A percentile compares a stretch with the other conserved stretches of the same genome.
Conservation (phyloP, 2,797 vertebrate species). For the Pseudomugil tenellus region DNA sequence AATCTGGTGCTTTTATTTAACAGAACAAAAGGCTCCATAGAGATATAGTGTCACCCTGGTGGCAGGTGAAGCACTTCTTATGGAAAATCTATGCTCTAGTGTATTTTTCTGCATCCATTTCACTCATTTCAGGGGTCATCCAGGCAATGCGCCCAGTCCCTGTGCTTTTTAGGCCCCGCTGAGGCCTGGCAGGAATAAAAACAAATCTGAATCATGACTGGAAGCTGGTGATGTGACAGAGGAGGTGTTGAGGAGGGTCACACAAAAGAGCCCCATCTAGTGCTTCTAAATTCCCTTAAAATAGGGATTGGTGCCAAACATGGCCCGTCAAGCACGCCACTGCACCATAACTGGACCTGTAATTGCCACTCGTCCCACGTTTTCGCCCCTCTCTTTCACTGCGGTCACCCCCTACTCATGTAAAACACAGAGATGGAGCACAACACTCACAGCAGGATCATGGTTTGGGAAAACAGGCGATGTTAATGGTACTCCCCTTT, state of each 20-base stretch:
- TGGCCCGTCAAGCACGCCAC: constrained; percentile 53
- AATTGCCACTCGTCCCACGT: constrained; percentile 70
- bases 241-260: constrained; percentile 44
- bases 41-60: constrained; percentile 16
- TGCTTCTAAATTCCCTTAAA: constrained; percentile 77
- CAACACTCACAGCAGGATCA: constrained; percentile 31
- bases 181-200: constrained; percentile 68
- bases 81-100: constrained; percentile 35
- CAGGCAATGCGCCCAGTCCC: constrained; percentile 69
- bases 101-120: constrained; percentile 59
- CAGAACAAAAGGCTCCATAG: constrained; percentile 34
- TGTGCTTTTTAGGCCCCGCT: constrained; percentile 58
- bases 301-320: constrained; percentile 66
- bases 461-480: constrained; percentile 51
- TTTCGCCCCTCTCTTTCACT: constrained; percentile 18
- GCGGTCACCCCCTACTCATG: constrained; percentile 45
- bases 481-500: constrained; percentile 54
- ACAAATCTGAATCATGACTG: constrained; percentile 59
- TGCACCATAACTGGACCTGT: constrained; percentile 61
- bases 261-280: constrained; percentile 67
- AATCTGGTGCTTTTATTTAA: constrained; percentile 55
- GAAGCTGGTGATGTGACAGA: constrained; percentile 39
- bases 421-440: constrained; percentile 42
- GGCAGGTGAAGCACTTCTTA: constrained; percentile 48
- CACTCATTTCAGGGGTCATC: constrained; percentile 73